Conservation (phyloP, 2,113 vertebrate genomes). For the Pterocles gutturalis region DNA sequence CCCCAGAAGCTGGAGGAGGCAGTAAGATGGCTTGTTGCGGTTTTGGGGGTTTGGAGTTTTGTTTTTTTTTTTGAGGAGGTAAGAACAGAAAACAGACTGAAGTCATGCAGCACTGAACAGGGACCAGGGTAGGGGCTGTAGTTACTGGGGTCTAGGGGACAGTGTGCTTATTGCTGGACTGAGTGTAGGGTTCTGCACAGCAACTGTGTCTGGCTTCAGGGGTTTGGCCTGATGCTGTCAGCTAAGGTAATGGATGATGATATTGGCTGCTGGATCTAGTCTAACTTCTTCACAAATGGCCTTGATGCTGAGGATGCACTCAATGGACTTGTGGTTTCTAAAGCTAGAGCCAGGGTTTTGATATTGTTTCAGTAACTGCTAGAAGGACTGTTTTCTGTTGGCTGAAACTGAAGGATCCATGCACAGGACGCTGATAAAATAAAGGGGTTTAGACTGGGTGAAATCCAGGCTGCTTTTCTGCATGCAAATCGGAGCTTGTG, state of each 20-base stretch:
- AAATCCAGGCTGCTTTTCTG: background rate
- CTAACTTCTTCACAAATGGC: background rate
- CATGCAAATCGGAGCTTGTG: fast-evolving
- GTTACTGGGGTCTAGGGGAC: too few relatives aligned
- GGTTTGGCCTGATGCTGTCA: background rate
- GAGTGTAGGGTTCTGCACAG: background rate
- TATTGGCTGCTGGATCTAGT: background rate
- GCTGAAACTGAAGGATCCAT: background rate
- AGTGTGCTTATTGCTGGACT: background rate
- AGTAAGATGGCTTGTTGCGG: background rate
- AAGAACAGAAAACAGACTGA: background rate
- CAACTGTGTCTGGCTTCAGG: background rate
- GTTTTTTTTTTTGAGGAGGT: background rate
- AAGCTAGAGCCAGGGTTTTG: background rate
- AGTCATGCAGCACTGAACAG: background rate
- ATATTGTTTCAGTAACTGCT: background rate
- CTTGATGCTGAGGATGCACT: background rate
- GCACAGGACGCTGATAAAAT: background rate
- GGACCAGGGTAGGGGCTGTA: background rate
- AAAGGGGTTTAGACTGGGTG: too few relatives aligned
- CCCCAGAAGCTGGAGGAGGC: background rate
- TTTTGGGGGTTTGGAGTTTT: background rate
- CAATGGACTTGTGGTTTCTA: background rate
- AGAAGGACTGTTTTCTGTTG: background rate
- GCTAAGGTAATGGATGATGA: background rate